phyloP scores from a whole-genome alignment of 2,888 invertebrate species.

The Drosophila nigritarsus region DNA sequence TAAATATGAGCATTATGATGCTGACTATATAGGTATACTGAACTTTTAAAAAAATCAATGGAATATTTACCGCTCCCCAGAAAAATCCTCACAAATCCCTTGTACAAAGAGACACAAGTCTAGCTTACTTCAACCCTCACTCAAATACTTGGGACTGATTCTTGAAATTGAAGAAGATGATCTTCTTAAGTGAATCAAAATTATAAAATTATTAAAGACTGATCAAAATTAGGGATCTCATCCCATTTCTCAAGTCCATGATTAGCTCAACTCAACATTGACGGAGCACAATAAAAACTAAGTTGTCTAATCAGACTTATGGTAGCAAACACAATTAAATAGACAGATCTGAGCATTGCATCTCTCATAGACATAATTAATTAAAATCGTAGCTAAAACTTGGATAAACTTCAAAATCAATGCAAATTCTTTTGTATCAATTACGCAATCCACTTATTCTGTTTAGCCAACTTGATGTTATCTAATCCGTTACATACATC shows the following conservation, averaged over 20 bases:
- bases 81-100: background rate
- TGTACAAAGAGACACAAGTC: background rate
- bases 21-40: background rate
- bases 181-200: background rate
- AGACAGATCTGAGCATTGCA: background rate
- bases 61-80: background rate
- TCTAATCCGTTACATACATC: background rate
- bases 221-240: background rate
- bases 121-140: background rate
- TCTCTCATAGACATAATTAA: background rate
- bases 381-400: background rate
- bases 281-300: background rate
- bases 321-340: background rate
- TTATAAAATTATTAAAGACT: background rate
- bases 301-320: background rate
- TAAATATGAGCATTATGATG: background rate
- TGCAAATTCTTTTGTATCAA: background rate
- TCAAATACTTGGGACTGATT: background rate
- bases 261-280: background rate
- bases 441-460: background rate
- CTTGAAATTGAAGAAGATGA: background rate
- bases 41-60: too few species aligned
- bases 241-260: background rate
- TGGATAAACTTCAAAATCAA: background rate
- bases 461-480: background rate